Conservation (phyloP, 2,113 vertebrate genomes). For the Aix galericulata region DNA sequence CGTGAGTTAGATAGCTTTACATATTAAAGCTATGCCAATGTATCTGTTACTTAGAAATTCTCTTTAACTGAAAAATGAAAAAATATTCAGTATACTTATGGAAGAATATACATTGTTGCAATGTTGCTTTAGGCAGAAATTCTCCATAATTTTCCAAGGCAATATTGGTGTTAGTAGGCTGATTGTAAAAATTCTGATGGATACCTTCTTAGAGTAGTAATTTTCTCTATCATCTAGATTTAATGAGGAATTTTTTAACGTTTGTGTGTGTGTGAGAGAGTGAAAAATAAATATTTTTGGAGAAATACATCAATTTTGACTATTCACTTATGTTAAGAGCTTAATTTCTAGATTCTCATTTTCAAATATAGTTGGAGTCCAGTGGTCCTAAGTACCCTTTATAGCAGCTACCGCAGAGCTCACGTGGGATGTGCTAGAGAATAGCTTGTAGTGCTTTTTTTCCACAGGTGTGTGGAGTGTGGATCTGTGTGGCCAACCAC, state of each 20-base stretch:
- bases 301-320: neutral
- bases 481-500: neutral
- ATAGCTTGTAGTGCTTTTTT: neutral
- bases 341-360: neutral
- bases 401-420: neutral
- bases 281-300: neutral
- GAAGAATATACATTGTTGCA: neutral
- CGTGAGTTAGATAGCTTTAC: neutral
- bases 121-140: neutral
- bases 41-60: neutral
- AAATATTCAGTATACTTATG: neutral
- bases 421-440: neutral
- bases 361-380: neutral
- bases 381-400: neutral
- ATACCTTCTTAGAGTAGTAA: neutral
- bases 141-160: neutral
- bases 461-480: neutral
- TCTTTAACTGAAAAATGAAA: neutral
- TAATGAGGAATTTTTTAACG: neutral
- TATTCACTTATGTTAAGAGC: neutral
- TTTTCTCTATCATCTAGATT: neutral
- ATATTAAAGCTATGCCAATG: neutral
- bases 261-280: fast-evolving
- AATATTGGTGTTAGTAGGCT: neutral
- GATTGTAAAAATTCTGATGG: neutral